Evolutionary conservation across 2,797 vertebrate genomes (phyloP), one percentile per base, ranked within the genome.

Genomic region (Poeciliopsis paucimaculata): DNA sequence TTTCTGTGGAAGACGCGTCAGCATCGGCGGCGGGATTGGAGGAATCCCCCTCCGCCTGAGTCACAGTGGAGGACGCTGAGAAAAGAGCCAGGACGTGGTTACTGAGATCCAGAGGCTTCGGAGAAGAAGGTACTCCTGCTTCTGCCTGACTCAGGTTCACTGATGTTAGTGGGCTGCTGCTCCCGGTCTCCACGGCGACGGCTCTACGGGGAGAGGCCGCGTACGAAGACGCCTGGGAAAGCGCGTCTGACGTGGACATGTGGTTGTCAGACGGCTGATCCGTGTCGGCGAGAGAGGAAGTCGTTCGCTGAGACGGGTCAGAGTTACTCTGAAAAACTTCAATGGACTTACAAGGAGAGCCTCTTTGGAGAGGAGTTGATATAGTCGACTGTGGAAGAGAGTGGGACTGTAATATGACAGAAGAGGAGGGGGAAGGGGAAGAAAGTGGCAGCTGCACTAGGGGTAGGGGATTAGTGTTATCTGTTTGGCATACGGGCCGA

Each of bases 21-120:
- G 70, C 84, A 72, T 91, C 87, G 53, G 86, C 53, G 77, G 80
- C 83, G 20, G 70, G 79, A 75, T 88, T 86, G 34, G 90, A 84
- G 57, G 87, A 80, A 76, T 73, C 79, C 45, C 80, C 82, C 72
- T 93, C 93, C 18, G 78, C 92, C 31, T 86, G 90, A 49, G 90
- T 87, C 23, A 75, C 77, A 64, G 89, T 84, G 51, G 93, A 93
- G 43, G 94, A 89, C 72, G 91, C 91, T 75, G 94, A 89, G 0
- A 95, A 92, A 84, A 96, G 93, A 55, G 95, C 95, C 84, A 94
- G 91, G 39, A 96, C 94, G 49, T 94, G 95, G 90, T 95, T 94
- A 86, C 94, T 93, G 82, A 96, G 90, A 89, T 96, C 96, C 34
- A 95, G 91, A 82, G 88, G 92, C 86, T 94, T 89, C 36, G 92